These are phyloP conservation scores for Tetranychus cinnabarinus DNA, from an alignment of 1,140 invertebrate genomes.

Conservation along the genomic window DNA sequence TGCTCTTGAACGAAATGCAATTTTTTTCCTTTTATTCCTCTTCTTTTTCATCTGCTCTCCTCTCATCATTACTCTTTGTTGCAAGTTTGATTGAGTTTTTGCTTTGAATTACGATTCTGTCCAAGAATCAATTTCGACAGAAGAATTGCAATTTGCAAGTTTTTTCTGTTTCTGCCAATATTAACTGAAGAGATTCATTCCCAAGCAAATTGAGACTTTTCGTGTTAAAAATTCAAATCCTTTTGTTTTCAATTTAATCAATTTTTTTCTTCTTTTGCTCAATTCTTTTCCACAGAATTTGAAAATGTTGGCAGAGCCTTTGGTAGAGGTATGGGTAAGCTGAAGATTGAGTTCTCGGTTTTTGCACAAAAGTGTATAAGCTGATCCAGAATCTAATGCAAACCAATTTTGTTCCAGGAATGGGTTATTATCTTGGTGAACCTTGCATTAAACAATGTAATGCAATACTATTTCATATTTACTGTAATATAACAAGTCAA, in stretches of 20 bases:
- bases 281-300: constrained; percentile 1
- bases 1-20: no score
- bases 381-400: neutral
- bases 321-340: constrained; percentile 6
- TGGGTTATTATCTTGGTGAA: constrained; percentile 14
- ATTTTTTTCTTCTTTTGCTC: neutral
- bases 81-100: no score
- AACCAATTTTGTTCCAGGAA: constrained; percentile 1
- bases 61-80: no score
- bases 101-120: no score
- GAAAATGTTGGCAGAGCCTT: constrained; percentile 7
- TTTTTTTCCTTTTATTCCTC: no score
- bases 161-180: no score
- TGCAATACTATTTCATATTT: constrained; percentile 14
- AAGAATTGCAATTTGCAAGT: no score
- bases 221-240: no score
- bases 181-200: no score
- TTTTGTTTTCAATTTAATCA: neutral
- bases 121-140: no score
- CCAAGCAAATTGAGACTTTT: no score
- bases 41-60: no score
- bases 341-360: neutral
- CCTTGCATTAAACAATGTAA: constrained; percentile 13
- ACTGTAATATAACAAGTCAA: constrained; percentile 12
- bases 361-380: neutral